Base-by-base conservation (phyloP, 2,888 invertebrate genomes). In the Odiellus spinosus region DNA sequence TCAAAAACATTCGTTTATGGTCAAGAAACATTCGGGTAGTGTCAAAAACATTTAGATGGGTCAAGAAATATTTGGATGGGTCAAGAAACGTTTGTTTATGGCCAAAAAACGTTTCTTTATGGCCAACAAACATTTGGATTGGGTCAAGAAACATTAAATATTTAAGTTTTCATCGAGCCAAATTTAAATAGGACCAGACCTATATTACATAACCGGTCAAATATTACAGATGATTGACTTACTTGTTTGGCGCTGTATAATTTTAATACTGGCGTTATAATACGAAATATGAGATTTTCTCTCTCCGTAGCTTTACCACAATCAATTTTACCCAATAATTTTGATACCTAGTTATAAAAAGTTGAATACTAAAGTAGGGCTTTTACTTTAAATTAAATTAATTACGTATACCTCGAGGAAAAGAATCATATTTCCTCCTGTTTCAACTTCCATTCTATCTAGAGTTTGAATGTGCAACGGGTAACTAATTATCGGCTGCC, bases 241-340 rank as follows among this genome's bases (percentile, higher is more conserved):
- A 67, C 67, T 61, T 67, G 64, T 59, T 74, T 74, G 3, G 67
- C 73, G 20, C 71, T 70, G 60, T 70, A 74, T 15, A 73, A 60
- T 58, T 74, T 74, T 12, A 64, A 56, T 2, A 73, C 56, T 3
- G 74, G 73, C n/a, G 69, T 71, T 47, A 73, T 54, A 12, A 73
- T 53, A 5, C 74, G 63, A 8, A 74, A 59, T 44, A 72, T 52
- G 19, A 63, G 59, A 15, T 56, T 50, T 26, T 73, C 71, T 12
- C 60, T 57, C 14, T 62, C 61, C n/a, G 60, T 59, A 11, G 65
- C 65, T 5, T 55, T 52, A 34, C 58, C 58, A 12, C 53, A 55
- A 48, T 70, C 73, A 47, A 66, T 59, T 39, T 60, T 57, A 12
- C 73, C 73, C 14, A 73, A 60, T 19, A 72, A 55, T 44, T 59